A percentile compares a stretch with the other conserved stretches of the same genome.
Evolutionary conservation across 2,113 vertebrate genomes (phyloP).

Genomic region (Neotoma lepida): DNA sequence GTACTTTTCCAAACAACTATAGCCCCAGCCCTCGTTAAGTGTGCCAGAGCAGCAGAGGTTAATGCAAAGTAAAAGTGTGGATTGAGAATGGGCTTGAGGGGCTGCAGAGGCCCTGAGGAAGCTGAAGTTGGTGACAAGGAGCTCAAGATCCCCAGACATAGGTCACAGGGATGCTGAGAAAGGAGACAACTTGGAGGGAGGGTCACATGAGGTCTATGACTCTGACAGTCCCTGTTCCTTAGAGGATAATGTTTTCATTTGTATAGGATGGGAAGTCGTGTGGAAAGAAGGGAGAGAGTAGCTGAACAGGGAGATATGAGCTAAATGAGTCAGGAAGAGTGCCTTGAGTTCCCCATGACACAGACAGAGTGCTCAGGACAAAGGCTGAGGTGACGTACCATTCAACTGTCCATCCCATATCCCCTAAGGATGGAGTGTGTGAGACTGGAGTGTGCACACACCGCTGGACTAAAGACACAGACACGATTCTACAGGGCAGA

Average conservation of each 20-base stretch:
- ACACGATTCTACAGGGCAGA: neutral
- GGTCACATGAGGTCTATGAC: accelerated
- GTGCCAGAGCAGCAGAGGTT: neutral
- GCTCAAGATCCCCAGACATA: too few species aligned
- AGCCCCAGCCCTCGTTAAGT: neutral
- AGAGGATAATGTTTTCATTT: neutral
- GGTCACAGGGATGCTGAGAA: too few species aligned
- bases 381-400: neutral
- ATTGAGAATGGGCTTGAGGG: neutral
- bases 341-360: neutral
- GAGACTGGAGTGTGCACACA: neutral
- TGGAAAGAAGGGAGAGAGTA: neutral
- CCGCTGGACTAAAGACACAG: neutral
- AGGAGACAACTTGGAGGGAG: neutral
- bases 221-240: neutral
- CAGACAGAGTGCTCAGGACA: too few species aligned
- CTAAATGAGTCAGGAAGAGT: neutral
- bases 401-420: neutral
- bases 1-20: neutral
- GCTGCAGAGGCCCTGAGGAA: neutral
- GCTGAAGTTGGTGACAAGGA: neutral
- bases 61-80: neutral
- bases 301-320: neutral
- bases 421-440: too few species aligned
- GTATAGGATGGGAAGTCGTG: neutral